A percentile compares a stretch with the other conserved stretches of the same genome.
phyloP scores from a whole-genome alignment of 2,797 vertebrate species.

The Acrossocheilus fasciatus region DNA sequence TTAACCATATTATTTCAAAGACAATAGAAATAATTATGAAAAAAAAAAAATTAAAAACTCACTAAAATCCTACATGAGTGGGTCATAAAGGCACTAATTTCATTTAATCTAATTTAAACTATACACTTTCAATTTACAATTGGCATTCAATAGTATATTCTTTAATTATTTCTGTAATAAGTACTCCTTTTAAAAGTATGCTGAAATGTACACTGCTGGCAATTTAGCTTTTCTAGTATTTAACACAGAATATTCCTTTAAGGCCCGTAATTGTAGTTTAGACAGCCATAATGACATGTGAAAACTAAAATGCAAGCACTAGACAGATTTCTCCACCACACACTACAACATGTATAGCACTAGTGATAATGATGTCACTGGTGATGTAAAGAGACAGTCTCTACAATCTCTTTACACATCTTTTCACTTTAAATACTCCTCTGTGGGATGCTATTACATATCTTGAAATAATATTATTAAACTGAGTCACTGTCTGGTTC shows the following conservation, averaged over 20 bases:
- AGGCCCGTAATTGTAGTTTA: neutral
- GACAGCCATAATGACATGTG: neutral
- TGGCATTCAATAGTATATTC: neutral
- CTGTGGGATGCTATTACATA: slow-evolving; percentile 49
- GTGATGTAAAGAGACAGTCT: slow-evolving; percentile 28
- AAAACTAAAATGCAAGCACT: neutral
- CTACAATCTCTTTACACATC: slow-evolving; percentile 12
- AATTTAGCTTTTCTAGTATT: neutral
- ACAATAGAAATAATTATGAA: neutral
- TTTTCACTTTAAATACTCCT: slow-evolving; percentile 49
- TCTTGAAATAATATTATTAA: slow-evolving; percentile 58
- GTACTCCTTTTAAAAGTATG: neutral
- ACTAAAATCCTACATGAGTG: neutral
- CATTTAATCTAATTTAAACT: neutral
- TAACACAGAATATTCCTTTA: neutral
- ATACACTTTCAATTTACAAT: neutral
- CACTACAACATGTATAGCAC: neutral
- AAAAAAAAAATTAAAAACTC: neutral
- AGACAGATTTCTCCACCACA: slow-evolving; percentile 1
- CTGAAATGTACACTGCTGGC: neutral
- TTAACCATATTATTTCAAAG: neutral
- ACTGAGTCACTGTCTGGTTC: slow-evolving; percentile 52
- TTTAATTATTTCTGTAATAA: neutral
- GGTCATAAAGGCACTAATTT: neutral
- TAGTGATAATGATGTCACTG: slow-evolving; percentile 13